These are phyloP conservation scores for Platygyra sinensis DNA, from an alignment of 64 coral and sea anemone genomes.

Conservation along the genomic window DNA sequence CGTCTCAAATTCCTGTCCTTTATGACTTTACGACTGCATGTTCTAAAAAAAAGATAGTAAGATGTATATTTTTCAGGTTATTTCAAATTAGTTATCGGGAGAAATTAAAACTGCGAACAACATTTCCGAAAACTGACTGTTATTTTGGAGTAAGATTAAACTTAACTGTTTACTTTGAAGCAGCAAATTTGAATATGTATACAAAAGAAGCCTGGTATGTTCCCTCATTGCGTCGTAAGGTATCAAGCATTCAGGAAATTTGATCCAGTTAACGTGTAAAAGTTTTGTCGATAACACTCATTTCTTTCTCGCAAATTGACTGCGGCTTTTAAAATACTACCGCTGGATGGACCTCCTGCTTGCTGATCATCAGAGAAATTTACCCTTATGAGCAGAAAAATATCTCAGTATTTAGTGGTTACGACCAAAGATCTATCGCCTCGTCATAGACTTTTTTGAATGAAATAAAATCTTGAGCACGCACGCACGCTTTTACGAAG, in stretches of 20 bases:
- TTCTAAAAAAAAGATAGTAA: conserved; percentile 4
- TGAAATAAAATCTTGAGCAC: background rate
- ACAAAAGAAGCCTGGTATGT: too few species aligned
- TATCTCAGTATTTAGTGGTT: conserved; percentile 6
- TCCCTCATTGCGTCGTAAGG: too few species aligned
- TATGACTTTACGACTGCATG: background rate
- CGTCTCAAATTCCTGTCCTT: background rate
- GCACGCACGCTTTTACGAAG: background rate
- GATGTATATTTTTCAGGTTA: background rate
- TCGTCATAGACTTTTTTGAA: background rate
- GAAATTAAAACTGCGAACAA: background rate
- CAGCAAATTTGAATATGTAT: background rate
- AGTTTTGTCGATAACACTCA: conserved; percentile 21
- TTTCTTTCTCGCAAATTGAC: conserved; percentile 10
- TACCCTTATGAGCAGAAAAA: conserved; percentile 5
- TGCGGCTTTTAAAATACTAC: conserved; percentile 35
- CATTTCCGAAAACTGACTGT: too few species aligned
- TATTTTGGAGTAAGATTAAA: background rate
- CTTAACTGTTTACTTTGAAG: background rate
- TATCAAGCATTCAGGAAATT: too few species aligned
- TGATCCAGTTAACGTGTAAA: background rate
- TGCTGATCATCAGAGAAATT: conserved; percentile 13
- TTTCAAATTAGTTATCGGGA: background rate
- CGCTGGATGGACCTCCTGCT: conserved; percentile 17
- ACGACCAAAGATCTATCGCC: background rate